Evolutionary conservation across 2,113 vertebrate genomes (phyloP).

Genomic region (Fulmarus glacialis): DNA sequence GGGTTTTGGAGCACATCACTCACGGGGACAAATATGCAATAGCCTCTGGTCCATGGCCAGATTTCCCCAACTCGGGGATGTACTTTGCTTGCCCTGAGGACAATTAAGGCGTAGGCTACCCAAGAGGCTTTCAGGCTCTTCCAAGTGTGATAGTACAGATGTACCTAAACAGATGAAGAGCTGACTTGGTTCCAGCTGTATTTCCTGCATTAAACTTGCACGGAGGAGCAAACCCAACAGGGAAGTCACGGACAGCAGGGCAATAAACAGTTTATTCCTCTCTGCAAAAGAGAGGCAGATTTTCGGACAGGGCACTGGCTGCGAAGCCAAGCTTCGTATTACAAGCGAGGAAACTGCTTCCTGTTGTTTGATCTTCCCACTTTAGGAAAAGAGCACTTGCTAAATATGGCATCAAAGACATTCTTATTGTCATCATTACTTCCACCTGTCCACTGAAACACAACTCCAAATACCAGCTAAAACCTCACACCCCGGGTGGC

Average conservation of each 20-base stretch:
- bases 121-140: background rate
- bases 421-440: constrained; percentile 22
- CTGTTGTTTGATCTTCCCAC: constrained; percentile 38
- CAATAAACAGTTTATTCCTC: background rate
- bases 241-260: background rate
- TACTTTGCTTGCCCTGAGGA: background rate
- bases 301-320: background rate
- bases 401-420: constrained; percentile 45
- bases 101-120: background rate
- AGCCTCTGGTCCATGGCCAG: background rate
- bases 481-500: background rate
- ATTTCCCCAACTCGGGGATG: background rate
- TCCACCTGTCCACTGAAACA: constrained; percentile 54
- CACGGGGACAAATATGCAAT: background rate
- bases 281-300: background rate
- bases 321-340: background rate
- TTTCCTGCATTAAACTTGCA: background rate
- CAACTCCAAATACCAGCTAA: background rate
- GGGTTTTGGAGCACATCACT: background rate
- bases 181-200: background rate
- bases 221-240: background rate
- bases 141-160: background rate
- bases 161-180: background rate
- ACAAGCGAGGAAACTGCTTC: background rate
- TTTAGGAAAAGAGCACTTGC: background rate